These are phyloP conservation scores for Diuraphis noxia DNA, from an alignment of 1,140 invertebrate genomes.

Conservation along the genomic window DNA sequence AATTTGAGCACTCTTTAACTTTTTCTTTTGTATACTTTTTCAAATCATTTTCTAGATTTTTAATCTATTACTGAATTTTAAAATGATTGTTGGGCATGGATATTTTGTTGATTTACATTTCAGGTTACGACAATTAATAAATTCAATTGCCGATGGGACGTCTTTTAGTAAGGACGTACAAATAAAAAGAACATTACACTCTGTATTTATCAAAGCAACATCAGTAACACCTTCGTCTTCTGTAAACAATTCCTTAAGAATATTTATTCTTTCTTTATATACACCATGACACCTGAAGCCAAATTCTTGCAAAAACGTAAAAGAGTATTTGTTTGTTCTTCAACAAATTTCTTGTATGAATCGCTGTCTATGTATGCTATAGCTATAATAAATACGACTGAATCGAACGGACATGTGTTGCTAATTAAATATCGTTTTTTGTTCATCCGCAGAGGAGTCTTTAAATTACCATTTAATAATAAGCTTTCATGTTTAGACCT, in stretches of 20 bases:
- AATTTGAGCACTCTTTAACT: background rate
- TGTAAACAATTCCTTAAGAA: background rate
- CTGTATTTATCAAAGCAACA: background rate
- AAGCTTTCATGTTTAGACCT: background rate
- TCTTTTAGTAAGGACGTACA: background rate
- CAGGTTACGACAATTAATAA: background rate
- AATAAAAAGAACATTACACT: background rate
- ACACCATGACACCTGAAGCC: background rate
- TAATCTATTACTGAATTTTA: background rate
- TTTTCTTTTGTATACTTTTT: background rate
- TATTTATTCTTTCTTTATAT: conserved; percentile 1
- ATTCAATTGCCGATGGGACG: background rate
- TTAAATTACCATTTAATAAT: conserved; percentile 21
- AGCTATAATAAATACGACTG: background rate
- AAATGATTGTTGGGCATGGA: background rate
- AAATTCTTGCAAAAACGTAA: background rate
- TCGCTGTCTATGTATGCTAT: background rate
- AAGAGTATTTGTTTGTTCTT: background rate
- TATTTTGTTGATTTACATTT: background rate
- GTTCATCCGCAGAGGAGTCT: background rate
- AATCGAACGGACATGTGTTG: background rate
- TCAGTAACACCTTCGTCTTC: background rate
- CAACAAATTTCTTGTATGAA: background rate
- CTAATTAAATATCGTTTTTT: background rate
- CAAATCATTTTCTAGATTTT: background rate